Percentiles rank a stretch among this genome's conserved stretches.
Evolutionary conservation across 1,140 invertebrate genomes (phyloP).

Genomic region (Elymnias hypermnestra): DNA sequence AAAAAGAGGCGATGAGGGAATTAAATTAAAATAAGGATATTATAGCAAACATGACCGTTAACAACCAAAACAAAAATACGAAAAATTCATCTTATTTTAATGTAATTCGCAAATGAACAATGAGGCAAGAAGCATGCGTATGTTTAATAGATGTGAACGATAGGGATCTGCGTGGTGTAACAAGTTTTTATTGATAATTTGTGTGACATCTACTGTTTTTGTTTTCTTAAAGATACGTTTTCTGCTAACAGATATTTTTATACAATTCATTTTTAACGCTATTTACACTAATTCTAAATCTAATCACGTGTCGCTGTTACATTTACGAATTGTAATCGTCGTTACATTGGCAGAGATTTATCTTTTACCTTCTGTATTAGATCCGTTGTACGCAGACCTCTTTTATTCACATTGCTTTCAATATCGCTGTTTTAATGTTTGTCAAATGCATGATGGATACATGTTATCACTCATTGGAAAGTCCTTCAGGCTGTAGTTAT

Average conservation of each 20-base stretch:
- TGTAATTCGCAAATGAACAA: constrained; percentile 61
- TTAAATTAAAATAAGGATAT: constrained; percentile 72
- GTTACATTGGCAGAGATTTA: constrained; percentile 18
- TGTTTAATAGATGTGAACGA: constrained; percentile 38
- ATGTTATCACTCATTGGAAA: background rate
- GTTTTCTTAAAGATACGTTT: constrained; percentile 1
- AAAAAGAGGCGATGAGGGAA: constrained; percentile 54
- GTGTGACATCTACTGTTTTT: constrained; percentile 6
- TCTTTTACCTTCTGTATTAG: constrained; percentile 15
- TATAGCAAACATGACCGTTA: constrained; percentile 28
- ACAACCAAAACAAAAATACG: constrained; percentile 18
- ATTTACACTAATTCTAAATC: constrained; percentile 22
- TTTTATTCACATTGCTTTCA: constrained; percentile 27
- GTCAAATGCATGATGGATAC: background rate
- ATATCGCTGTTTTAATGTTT: background rate
- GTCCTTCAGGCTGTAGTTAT: background rate
- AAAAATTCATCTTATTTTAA: constrained; percentile 64
- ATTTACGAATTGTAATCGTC: constrained; percentile 22
- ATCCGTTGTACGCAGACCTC: constrained; percentile 37
- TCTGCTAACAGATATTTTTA: constrained; percentile 17
- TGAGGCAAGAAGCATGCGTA: constrained; percentile 81
- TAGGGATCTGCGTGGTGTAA: constrained; percentile 49
- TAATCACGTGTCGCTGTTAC: constrained; percentile 23
- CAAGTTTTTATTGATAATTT: constrained; percentile 5
- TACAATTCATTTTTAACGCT: constrained; percentile 11